Conservation (phyloP, 2,888 invertebrate species). For the Operophtera brumata region DNA sequence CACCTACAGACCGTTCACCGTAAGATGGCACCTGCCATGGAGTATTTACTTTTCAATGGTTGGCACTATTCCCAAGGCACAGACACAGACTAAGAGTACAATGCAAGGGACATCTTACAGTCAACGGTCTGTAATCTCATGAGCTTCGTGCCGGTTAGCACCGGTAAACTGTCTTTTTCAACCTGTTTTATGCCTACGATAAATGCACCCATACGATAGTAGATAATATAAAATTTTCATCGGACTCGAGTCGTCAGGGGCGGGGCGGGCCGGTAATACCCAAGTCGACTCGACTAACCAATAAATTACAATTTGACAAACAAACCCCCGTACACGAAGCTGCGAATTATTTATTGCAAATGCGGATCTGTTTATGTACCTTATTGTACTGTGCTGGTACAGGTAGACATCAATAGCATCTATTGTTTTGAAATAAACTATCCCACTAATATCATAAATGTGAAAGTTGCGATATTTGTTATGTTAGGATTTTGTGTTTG, state of each 20-base stretch:
- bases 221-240: slow-evolving; percentile 74
- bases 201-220: slow-evolving; percentile 10
- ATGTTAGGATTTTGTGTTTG: no score
- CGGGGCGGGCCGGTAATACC: slow-evolving; percentile 68
- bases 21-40: no score
- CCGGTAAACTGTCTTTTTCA: not conserved
- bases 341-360: slow-evolving; percentile 72
- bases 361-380: slow-evolving; percentile 31
- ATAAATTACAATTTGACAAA: slow-evolving; percentile 80
- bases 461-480: no score
- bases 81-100: no score
- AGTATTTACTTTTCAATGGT: no score
- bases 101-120: no score
- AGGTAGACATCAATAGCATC: not conserved
- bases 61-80: no score
- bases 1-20: no score
- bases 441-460: no score
- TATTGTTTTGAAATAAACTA: no score
- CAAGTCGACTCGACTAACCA: slow-evolving; percentile 71
- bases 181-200: not conserved
- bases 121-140: no score
- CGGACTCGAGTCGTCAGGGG: slow-evolving; percentile 49
- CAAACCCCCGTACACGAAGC: slow-evolving; percentile 70
- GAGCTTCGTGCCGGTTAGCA: not conserved
- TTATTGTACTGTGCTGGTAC: not conserved